A percentile compares a stretch with the other conserved stretches of the same genome.
Conservation (phyloP, 2,888 invertebrate species). For the Neoitamus cyanurus region DNA sequence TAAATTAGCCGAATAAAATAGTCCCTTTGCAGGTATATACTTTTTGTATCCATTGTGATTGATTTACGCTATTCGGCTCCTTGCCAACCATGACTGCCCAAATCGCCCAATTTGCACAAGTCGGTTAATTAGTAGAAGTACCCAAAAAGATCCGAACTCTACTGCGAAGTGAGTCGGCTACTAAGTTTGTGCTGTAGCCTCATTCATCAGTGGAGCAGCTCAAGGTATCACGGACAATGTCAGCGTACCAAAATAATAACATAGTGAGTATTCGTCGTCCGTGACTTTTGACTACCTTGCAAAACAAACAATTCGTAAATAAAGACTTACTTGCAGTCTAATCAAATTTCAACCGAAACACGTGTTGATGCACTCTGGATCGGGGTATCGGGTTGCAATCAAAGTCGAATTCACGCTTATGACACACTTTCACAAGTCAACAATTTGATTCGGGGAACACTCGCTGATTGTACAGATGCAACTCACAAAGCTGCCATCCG, state of each 20-base stretch:
- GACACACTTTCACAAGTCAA: slow-evolving; percentile 29
- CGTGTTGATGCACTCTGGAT: not conserved
- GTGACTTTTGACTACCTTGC: slow-evolving; percentile 64
- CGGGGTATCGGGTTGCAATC: not conserved
- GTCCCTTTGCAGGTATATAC: not conserved
- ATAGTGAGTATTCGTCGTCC: slow-evolving; percentile 55
- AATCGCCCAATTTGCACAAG: not conserved
- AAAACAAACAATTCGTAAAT: slow-evolving; percentile 54
- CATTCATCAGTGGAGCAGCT: not conserved
- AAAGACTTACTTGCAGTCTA: not conserved
- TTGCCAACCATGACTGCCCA: not conserved
- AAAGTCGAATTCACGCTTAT: slow-evolving; percentile 1
- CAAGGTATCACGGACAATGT: slow-evolving; percentile 50
- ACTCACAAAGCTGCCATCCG: too few relatives aligned
- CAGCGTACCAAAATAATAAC: slow-evolving; percentile 37
- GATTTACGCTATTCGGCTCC: not conserved
- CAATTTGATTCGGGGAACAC: not conserved
- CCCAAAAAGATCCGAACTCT: not conserved
- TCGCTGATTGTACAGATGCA: not conserved
- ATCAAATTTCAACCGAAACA: slow-evolving; percentile 8
- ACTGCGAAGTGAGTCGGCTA: not conserved
- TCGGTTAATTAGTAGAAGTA: not conserved
- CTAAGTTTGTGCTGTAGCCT: not conserved
- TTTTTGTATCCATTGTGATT: slow-evolving; percentile 23
- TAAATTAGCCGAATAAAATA: not conserved